Percentiles rank a stretch among this genome's conserved stretches.
Conservation (phyloP, 2,888 invertebrate genomes). For the Lasioglossum zephyrum region DNA sequence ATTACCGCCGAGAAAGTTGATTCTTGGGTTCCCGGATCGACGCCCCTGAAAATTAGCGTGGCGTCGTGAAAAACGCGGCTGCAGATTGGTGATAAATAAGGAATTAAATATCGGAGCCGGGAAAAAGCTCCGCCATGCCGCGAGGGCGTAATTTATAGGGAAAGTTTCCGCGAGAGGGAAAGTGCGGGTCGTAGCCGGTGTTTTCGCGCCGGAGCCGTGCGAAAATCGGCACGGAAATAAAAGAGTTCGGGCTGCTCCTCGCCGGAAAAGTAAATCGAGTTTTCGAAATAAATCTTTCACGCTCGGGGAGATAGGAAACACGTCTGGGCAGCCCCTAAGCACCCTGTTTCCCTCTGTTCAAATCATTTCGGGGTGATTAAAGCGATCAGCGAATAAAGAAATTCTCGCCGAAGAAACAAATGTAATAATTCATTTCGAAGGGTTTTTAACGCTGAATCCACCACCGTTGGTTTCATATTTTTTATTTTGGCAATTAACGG, state of each 20-base stretch:
- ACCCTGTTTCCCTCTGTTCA: neutral
- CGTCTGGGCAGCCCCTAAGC: neutral
- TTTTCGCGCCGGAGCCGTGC: slow-evolving; percentile 5
- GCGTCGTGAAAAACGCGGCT: slow-evolving; percentile 19
- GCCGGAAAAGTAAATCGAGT: slow-evolving; percentile 12
- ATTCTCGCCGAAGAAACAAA: neutral
- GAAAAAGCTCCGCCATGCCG: neutral
- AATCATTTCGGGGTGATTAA: neutral
- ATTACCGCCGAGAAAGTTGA: neutral
- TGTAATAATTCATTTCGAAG: neutral
- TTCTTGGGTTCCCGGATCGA: neutral
- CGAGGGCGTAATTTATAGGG: slow-evolving; percentile 46
- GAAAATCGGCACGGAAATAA: slow-evolving; percentile 29
- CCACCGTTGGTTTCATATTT: neutral
- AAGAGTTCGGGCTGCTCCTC: neutral
- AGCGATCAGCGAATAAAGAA: neutral
- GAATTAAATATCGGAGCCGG: slow-evolving; percentile 48
- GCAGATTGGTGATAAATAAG: slow-evolving; percentile 51
- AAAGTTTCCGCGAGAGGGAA: slow-evolving; percentile 48
- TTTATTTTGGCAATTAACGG: neutral
- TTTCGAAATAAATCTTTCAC: slow-evolving; percentile 11
- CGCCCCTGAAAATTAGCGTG: slow-evolving; percentile 36
- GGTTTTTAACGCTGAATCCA: neutral
- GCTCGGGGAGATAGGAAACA: neutral
- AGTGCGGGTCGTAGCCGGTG: slow-evolving; percentile 13